Evolutionary conservation across 92 coral and sea anemone genomes (phyloP).

Genomic region (Siderastrea radians): DNA sequence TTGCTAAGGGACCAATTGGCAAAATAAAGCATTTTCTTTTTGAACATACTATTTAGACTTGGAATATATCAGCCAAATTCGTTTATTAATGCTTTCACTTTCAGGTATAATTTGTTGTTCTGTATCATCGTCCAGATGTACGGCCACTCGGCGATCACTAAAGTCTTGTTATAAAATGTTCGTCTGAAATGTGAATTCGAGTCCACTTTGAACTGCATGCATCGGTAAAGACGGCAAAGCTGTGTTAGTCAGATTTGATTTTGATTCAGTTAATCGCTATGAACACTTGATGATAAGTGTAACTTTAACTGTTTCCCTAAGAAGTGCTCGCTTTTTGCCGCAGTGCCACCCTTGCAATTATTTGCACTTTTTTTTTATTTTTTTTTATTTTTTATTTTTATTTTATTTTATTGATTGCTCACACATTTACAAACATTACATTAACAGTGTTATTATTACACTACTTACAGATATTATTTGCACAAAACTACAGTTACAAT

Average conservation of each 20-base stretch:
- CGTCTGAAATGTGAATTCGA: conserved; percentile 53
- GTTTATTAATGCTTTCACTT: background rate
- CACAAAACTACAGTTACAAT: no score
- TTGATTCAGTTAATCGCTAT: conserved; percentile 57
- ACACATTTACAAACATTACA: no score
- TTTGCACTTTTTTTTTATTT: no score
- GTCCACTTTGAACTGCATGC: conserved; percentile 47
- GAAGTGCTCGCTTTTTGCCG: no score
- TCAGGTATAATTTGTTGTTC: conserved; percentile 63
- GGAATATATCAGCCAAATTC: no score
- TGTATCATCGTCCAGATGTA: conserved; percentile 65
- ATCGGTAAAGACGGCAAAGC: conserved; percentile 70
- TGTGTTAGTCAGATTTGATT: conserved; percentile 61
- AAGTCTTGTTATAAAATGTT: conserved; percentile 49
- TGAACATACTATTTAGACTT: background rate
- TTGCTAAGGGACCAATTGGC: no score
- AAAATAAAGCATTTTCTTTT: no score
- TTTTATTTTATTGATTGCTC: no score
- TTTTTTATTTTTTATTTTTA: no score
- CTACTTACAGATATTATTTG: no score
- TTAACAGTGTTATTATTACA: no score
- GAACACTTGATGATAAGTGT: conserved; percentile 54
- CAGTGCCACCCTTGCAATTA: no score
- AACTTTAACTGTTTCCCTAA: background rate
- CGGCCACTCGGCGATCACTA: conserved; percentile 62